A percentile compares a stretch with the other conserved stretches of the same genome.
These are phyloP conservation scores for Agrotis segetum DNA, from an alignment of 2,888 invertebrate genomes.

Conservation along the genomic window DNA sequence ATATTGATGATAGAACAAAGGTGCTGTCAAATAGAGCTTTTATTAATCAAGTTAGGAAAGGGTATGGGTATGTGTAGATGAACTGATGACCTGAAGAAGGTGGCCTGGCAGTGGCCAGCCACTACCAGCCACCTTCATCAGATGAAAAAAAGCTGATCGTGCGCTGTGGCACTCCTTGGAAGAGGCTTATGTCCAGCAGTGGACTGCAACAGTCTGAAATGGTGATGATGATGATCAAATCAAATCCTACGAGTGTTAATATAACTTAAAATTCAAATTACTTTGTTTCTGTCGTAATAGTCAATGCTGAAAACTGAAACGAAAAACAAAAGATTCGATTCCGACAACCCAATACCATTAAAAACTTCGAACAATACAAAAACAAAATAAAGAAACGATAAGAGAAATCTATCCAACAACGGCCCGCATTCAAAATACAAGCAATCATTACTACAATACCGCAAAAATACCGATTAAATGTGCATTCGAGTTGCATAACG, in stretches of 20 bases:
- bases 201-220: too few species aligned
- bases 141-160: too few species aligned
- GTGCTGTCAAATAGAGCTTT: too few species aligned
- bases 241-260: too few species aligned
- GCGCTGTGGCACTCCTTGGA: too few species aligned
- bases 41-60: too few species aligned
- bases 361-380: background rate
- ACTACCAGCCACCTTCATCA: too few species aligned
- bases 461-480: constrained; percentile 55
- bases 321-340: background rate
- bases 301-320: background rate
- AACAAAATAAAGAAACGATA: background rate
- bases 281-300: background rate
- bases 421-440: constrained; percentile 41
- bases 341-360: background rate
- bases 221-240: too few species aligned
- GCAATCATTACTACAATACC: constrained; percentile 36
- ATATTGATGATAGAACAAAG: background rate
- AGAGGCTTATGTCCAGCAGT: too few species aligned
- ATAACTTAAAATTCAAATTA: background rate
- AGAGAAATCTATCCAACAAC: constrained; percentile 27
- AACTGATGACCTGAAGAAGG: too few species aligned
- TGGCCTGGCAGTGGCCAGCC: too few species aligned
- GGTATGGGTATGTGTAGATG: too few species aligned
- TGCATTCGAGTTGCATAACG: constrained; percentile 56